These are phyloP conservation scores for Capromys pilorides DNA, from an alignment of 2,797 vertebrate genomes.

Conservation along the genomic window DNA sequence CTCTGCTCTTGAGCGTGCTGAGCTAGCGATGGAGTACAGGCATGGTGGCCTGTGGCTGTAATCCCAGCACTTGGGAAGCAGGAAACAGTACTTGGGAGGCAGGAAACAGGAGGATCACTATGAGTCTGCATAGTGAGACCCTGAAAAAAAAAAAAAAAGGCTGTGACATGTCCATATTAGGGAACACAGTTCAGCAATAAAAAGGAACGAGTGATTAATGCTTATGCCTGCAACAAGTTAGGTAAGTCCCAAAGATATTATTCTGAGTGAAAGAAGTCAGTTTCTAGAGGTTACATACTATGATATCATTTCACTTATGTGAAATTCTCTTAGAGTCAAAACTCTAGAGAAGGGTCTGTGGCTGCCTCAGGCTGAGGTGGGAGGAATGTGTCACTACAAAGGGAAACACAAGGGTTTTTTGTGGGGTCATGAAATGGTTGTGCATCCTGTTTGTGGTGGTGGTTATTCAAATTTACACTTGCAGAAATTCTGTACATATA, in stretches of 20 bases:
- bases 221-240: background rate
- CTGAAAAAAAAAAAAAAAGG: background rate
- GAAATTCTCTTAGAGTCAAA: slow-evolving; percentile 56
- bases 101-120: too few species aligned
- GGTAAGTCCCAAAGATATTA: background rate
- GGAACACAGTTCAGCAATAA: background rate
- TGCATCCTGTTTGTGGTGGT: slow-evolving; percentile 75
- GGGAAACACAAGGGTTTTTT: slow-evolving; percentile 69
- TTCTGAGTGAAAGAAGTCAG: background rate
- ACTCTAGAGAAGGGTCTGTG: background rate
- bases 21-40: too few species aligned
- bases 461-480: slow-evolving; percentile 62
- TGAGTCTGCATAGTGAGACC: too few species aligned
- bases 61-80: too few species aligned
- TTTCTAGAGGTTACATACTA: slow-evolving; percentile 2
- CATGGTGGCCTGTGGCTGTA: too few species aligned
- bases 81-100: too few species aligned
- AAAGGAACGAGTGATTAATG: background rate
- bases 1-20: too few species aligned
- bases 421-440: slow-evolving; percentile 24
- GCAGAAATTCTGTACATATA: slow-evolving; percentile 50
- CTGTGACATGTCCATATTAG: background rate
- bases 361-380: slow-evolving; percentile 29
- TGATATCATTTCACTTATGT: background rate
- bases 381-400: slow-evolving; percentile 66